These are phyloP conservation scores for Bovichtus diacanthus DNA, from an alignment of 2,797 vertebrate genomes.

Conservation along the genomic window DNA sequence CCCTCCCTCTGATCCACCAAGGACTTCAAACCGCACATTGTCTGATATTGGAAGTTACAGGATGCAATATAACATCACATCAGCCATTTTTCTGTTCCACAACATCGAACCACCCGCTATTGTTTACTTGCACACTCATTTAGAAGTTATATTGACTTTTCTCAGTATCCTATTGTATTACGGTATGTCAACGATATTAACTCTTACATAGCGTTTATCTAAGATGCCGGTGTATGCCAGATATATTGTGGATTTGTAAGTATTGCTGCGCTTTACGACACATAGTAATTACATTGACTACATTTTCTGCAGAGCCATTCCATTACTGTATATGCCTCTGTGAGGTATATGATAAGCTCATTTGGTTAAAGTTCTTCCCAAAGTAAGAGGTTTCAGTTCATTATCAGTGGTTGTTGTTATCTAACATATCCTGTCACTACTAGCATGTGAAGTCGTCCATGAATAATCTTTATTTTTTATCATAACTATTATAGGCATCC, in stretches of 20 bases:
- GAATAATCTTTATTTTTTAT: neutral
- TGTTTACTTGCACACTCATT: slow-evolving; percentile 13
- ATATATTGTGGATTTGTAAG: neutral
- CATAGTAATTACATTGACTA: neutral
- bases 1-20: slow-evolving; percentile 32
- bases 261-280: neutral
- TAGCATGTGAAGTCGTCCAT: neutral
- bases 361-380: neutral
- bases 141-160: slow-evolving; percentile 25
- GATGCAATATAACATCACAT: slow-evolving; percentile 30
- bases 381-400: neutral
- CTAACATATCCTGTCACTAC: neutral
- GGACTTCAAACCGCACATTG: slow-evolving; percentile 40
- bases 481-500: neutral
- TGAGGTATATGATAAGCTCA: neutral
- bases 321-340: too few relatives aligned
- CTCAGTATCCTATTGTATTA: neutral
- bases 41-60: slow-evolving; percentile 31
- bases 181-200: slow-evolving; percentile 1
- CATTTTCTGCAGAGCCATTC: too few relatives aligned
- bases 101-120: neutral
- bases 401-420: neutral
- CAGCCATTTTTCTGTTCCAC: slow-evolving; percentile 14
- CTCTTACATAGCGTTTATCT: neutral
- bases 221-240: neutral